phyloP scores from a whole-genome alignment of 2,888 invertebrate species.

The Sminthurinus aureus region DNA sequence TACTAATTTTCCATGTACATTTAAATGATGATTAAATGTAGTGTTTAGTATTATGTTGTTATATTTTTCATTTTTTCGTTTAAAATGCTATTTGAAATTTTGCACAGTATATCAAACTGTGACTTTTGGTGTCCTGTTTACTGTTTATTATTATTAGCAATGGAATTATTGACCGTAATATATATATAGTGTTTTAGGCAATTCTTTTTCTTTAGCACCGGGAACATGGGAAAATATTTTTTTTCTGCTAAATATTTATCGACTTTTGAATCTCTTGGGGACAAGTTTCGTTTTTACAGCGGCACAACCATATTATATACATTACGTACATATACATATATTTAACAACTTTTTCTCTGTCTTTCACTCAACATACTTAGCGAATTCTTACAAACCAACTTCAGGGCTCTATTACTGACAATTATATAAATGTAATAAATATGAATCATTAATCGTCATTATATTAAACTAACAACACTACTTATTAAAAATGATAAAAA shows the following conservation, averaged over 20 bases:
- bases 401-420: neutral
- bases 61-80: neutral
- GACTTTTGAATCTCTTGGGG: constrained; percentile 11
- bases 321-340: neutral
- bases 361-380: neutral
- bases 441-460: neutral
- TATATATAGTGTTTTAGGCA: neutral
- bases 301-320: neutral
- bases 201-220: constrained; percentile 1
- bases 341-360: neutral
- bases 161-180: neutral
- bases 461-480: neutral
- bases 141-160: too few species aligned
- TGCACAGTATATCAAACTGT: too few species aligned
- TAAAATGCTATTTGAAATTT: neutral
- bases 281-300: neutral
- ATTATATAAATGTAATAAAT: neutral
- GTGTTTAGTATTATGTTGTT: neutral
- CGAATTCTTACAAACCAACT: neutral
- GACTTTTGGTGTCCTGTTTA: too few species aligned
- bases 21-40: neutral
- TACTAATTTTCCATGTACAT: neutral
- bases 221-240: neutral
- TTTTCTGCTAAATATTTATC: neutral
- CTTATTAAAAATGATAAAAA: neutral